Base-by-base conservation (phyloP, 2,797 vertebrate genomes). In the Arremon aurantiirostris region DNA sequence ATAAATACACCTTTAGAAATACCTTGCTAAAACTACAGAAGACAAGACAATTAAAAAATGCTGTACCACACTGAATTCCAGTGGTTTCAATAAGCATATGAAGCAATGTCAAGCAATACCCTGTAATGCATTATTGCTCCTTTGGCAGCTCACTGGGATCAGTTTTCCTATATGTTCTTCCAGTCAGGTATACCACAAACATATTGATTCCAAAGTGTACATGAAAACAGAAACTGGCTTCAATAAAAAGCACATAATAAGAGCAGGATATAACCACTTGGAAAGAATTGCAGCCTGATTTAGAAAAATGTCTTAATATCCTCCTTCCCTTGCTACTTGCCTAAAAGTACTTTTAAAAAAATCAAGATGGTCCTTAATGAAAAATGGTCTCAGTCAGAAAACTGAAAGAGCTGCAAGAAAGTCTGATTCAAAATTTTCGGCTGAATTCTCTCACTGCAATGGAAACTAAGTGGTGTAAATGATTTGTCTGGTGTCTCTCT, bases 261-360 rank as follows among this genome's bases (percentile, higher is more conserved):
- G 49, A 87, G 49, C 35, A 78, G 44, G 26, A 61, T 92, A 39
- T 53, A 91, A 89, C 12, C 24, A 71, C 46, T 93, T 53, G 8
- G 64, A 85, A 83, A 57, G 64, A 89, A 82, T 28, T 76, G 66
- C 49, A 85, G 44, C 28, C 28, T 13, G 27, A 66, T 57, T 90
- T 83, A 80, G 82, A 73, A 93, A 91, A 96, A 86, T 57, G 28
- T 78, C 55, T 75, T 85, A 47, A 92, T 87, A 70, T 82, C 52
- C 30, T 87, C 22, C 34, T 86, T 49, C 39, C 61, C 52, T 86
- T 79, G 64, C n/a, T 66, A 78, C 41, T 87, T 80, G 47, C 52
- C 56, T 84, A 22, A 22, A 88, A 88, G 57, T n/a, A 47, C 8
- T 71, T 32, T 12, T 1, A 56, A 30, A 23, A 46, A 4, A 5